Percentiles rank a stretch among this genome's conserved stretches.
Conservation (phyloP, 2,113 vertebrate genomes). For the Polypterus bichir region DNA sequence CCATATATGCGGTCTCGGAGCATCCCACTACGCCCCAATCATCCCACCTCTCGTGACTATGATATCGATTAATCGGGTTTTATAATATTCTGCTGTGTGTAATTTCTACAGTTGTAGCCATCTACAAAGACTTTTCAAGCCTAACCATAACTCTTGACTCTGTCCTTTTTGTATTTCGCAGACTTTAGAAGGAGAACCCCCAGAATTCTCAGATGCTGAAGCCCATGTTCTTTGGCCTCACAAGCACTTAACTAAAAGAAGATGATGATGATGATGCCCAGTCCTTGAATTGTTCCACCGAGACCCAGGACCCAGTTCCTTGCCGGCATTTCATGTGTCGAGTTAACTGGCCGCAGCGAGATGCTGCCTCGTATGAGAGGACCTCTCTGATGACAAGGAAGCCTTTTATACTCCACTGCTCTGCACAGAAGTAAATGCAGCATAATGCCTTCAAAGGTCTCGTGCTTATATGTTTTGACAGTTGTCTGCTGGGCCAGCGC, state of each 20-base stretch:
- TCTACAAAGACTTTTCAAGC: too few species aligned
- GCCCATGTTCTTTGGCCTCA: constrained; percentile 25
- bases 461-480: constrained; percentile 88
- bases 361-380: constrained; percentile 52
- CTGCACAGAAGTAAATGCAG: constrained; percentile 52
- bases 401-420: constrained; percentile 43
- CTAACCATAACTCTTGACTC: too few species aligned
- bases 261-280: background rate
- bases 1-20: too few species aligned
- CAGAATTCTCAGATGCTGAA: constrained; percentile 8
- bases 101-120: too few species aligned
- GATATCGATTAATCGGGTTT: too few species aligned
- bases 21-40: too few species aligned
- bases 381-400: constrained; percentile 43
- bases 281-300: constrained; percentile 18
- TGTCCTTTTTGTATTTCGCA: too few species aligned
- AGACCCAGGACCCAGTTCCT: constrained; percentile 13
- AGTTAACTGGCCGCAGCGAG: constrained; percentile 47
- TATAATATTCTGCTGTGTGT: too few species aligned
- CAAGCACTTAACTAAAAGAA: constrained; percentile 43
- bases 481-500: constrained; percentile 95
- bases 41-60: too few species aligned
- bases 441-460: constrained; percentile 96
- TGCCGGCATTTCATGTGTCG: constrained; percentile 20
- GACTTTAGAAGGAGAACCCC: background rate